Conservation (phyloP, 2,113 vertebrate species). For the Gymnobelideus leadbeateri region DNA sequence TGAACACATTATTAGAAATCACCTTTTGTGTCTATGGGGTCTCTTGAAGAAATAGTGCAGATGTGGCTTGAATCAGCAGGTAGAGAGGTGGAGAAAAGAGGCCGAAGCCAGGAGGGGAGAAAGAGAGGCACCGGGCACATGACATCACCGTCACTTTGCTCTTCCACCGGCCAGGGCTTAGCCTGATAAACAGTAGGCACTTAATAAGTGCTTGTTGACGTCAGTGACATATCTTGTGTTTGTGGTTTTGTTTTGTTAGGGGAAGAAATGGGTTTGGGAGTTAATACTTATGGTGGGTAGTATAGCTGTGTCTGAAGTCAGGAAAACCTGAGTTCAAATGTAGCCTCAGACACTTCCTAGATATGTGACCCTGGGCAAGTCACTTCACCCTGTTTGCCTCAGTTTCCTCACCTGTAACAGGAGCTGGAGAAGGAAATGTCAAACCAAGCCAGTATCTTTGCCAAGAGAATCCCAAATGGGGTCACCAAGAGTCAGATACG, state of each 20-base stretch:
- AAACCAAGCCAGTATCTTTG: not conserved
- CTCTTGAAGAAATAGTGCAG: not conserved
- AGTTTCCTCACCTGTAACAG: not conserved
- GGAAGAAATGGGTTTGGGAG: not conserved
- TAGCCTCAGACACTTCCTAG: not conserved
- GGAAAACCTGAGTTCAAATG: not conserved
- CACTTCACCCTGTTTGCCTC: not conserved
- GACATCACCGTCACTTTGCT: not conserved
- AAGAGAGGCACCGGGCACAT: not conserved
- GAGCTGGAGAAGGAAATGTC: not conserved
- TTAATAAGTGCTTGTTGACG: not conserved
- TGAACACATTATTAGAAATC: slow-evolving; percentile 3
- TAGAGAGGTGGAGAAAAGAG: not conserved
- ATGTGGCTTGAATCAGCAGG: not conserved
- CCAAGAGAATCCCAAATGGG: not conserved
- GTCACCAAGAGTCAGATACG: too few relatives aligned
- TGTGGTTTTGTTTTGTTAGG: not conserved
- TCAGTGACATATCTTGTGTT: not conserved
- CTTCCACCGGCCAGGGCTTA: not conserved
- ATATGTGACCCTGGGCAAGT: not conserved
- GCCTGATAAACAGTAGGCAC: not conserved
- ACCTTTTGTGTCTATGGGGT: not conserved
- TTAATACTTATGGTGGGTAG: not conserved
- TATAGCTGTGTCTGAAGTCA: not conserved
- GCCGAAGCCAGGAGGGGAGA: not conserved